Base-by-base conservation (phyloP, 2,888 invertebrate genomes). In the Mythimna albipuncta region DNA sequence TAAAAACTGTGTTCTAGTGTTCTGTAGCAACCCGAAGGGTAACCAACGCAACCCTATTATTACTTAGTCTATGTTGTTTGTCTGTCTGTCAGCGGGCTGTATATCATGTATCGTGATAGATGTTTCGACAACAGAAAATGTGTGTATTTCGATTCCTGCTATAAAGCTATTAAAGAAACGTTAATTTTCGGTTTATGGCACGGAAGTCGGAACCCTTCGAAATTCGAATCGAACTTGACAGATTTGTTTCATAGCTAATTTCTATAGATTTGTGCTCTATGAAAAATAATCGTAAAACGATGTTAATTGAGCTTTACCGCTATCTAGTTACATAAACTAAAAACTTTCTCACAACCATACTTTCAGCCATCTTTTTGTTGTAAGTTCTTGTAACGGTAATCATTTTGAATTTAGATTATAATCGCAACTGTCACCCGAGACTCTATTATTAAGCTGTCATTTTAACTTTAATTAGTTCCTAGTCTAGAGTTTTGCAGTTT, bases 381-480 rank as follows among this genome's bases (percentile, higher is more conserved):
- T 47, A 6, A 21, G 16, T 26, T 32, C 0, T 55, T 41, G 19
- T 57, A 64, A 57, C 38, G 2, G 38, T 50, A 54, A 26, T 44
- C 61, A 57, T 38, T 57, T 41, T 32, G 32, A 50, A 57, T 19
- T 61, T 3, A 21, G 41, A 70, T 38, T 50, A 44, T 58, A 52
- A 58, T 38, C 26, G 58, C 35, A 13, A 19, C 13, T 26, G 57
- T 65, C 58, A 59, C 2, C 1, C 38, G 16, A 35, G 57, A 70
- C 69, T 7, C 7, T 55, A 55, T 50, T 44, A 75, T 58, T 21
- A 38, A 38, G 35, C 44, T 57, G 78, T 62, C 32, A 63, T 26
- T 58, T 0, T 58, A 54, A 47, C 35, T 58, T 0, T 58, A 54
- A 47, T 58, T 78, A 63, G 58, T 78, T 78, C 16, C 52, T 54